phyloP scores from a whole-genome alignment of 2,888 invertebrate genomes.

The Elgonia sp. region DNA sequence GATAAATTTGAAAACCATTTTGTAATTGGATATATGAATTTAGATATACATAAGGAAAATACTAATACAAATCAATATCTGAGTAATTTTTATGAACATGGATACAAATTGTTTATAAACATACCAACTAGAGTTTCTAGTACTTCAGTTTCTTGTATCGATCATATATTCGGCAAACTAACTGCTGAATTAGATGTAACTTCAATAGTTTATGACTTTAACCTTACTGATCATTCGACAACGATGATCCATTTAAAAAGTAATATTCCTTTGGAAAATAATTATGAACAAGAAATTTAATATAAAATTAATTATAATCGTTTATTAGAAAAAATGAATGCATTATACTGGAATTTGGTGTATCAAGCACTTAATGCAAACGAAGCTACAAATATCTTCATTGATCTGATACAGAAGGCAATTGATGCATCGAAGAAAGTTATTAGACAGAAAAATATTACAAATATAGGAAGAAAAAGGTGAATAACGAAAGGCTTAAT shows the following conservation, averaged over 20 bases:
- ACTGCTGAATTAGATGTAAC: not conserved
- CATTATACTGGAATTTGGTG: not conserved
- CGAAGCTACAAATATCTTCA: not conserved
- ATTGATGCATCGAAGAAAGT: not conserved
- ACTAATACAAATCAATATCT: not conserved
- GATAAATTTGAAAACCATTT: conserved; percentile 11
- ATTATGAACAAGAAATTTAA: not conserved
- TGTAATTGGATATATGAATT: conserved; percentile 5
- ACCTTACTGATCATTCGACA: not conserved
- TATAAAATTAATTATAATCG: not conserved
- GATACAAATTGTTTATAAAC: not conserved
- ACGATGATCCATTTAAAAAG: not conserved
- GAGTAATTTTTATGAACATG: conserved; percentile 1
- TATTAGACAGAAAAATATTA: not conserved
- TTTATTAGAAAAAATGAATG: not conserved
- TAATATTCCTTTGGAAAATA: not conserved
- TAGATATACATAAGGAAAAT: conserved; percentile 13
- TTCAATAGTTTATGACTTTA: not conserved
- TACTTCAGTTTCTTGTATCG: not conserved
- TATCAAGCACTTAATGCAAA: not conserved
- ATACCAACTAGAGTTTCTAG: not conserved
- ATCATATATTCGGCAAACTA: not conserved
- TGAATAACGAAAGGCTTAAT: not conserved
- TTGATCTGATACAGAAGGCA: not conserved
- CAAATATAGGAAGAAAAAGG: not conserved